phyloP scores from a whole-genome alignment of 2,113 vertebrate species.

The Lepisosteus oculatus region DNA sequence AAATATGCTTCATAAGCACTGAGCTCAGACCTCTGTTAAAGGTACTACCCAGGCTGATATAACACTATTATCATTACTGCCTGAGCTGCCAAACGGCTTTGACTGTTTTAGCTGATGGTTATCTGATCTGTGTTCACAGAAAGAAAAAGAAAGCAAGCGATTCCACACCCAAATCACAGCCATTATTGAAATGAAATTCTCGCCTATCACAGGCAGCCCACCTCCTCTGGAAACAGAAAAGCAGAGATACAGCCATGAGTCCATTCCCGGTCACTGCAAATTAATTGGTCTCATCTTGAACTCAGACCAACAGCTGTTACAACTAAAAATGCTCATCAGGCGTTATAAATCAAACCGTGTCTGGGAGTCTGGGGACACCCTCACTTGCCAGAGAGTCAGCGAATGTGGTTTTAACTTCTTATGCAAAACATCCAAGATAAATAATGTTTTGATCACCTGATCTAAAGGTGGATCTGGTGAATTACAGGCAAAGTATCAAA shows the following conservation, averaged over 20 bases:
- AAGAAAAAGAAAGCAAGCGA: background rate
- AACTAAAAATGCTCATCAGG: constrained; percentile 4
- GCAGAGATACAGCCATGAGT: background rate
- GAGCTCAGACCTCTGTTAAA: background rate
- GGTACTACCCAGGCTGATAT: background rate
- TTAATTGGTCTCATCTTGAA: constrained; percentile 19
- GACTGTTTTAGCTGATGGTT: background rate
- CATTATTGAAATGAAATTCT: background rate
- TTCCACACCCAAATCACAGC: background rate
- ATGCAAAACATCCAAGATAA: too few relatives aligned
- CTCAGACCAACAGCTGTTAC: background rate
- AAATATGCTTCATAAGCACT: constrained; percentile 5
- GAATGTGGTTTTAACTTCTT: too few relatives aligned
- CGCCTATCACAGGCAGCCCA: background rate
- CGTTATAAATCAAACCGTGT: background rate
- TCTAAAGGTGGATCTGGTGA: too few relatives aligned
- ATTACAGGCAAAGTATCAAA: too few relatives aligned
- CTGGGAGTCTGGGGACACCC: background rate
- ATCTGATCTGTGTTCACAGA: background rate
- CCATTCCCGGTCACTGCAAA: constrained; percentile 16
- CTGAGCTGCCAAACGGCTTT: background rate
- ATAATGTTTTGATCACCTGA: too few relatives aligned
- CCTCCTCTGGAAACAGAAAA: background rate
- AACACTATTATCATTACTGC: too few relatives aligned
- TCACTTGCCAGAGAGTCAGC: background rate